phyloP scores from a whole-genome alignment of 2,113 vertebrate genomes.

The Brachionichthys hirsutus region DNA sequence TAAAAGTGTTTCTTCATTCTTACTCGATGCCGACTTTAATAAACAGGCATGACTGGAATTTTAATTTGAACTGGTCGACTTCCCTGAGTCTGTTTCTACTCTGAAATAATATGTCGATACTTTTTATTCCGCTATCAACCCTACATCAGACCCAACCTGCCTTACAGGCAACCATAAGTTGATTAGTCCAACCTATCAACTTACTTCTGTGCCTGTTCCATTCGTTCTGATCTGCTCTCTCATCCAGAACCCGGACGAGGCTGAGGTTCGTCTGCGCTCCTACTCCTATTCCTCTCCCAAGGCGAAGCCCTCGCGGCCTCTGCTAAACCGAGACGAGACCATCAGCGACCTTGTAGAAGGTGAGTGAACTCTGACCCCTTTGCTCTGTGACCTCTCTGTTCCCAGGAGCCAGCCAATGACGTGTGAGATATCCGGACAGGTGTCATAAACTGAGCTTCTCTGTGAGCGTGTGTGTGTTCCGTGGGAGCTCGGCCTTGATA shows the following conservation, averaged over 20 bases:
- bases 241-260: conserved; percentile 75
- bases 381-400: conserved; percentile 32
- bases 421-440: background rate
- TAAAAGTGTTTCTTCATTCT: background rate
- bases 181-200: background rate
- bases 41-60: background rate
- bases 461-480: conserved; percentile 9
- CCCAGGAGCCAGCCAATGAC: conserved; percentile 30
- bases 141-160: background rate
- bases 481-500: conserved; percentile 8
- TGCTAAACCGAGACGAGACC: conserved; percentile 74
- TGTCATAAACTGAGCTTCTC: too few relatives aligned
- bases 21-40: background rate
- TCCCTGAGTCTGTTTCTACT: background rate
- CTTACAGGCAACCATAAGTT: background rate
- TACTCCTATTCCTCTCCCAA: conserved; percentile 92
- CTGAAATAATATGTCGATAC: background rate
- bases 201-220: background rate
- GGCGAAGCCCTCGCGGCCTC: conserved; percentile 74
- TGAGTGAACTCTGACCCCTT: conserved; percentile 69
- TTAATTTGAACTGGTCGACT: too few relatives aligned
- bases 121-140: background rate
- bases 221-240: conserved; percentile 9
- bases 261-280: conserved; percentile 86
- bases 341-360: conserved; percentile 79